Percentiles rank a stretch among this genome's conserved stretches.
phyloP scores from a whole-genome alignment of 2,113 vertebrate genomes.

The Orycteropus afer region DNA sequence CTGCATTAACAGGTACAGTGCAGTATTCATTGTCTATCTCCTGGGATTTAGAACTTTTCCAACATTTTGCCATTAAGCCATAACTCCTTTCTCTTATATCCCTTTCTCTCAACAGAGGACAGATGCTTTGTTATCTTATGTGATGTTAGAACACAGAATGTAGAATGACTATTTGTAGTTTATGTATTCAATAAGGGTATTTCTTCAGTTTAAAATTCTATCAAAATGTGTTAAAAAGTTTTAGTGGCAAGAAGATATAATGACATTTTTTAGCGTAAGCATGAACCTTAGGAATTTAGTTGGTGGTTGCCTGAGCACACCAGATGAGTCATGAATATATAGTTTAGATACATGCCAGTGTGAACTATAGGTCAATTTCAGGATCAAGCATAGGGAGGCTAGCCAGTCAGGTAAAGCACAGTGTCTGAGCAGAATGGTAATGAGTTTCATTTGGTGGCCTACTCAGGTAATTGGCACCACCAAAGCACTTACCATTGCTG shows the following conservation, averaged over 20 bases:
- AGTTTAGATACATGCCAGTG: not conserved
- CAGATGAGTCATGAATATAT: not conserved
- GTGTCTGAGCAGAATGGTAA: not conserved
- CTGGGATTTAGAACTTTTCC: not conserved
- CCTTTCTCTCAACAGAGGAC: not conserved
- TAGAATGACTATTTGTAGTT: conserved; percentile 11
- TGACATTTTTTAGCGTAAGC: not conserved
- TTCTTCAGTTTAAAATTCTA: conserved; percentile 37
- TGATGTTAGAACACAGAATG: not conserved
- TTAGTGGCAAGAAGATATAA: conserved; percentile 30
- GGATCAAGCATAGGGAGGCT: not conserved
- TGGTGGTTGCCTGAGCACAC: not conserved
- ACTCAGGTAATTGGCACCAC: not conserved
- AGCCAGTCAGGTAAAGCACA: not conserved
- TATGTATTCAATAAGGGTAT: not conserved
- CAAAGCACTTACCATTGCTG: not conserved
- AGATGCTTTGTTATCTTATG: conserved; percentile 27
- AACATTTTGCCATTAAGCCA: not conserved
- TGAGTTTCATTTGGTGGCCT: not conserved
- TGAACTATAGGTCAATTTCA: not conserved
- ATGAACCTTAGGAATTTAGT: not conserved
- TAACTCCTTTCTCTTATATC: not conserved
- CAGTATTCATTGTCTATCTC: not conserved
- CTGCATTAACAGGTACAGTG: not conserved
- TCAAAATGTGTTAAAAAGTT: conserved; percentile 1